A percentile compares a stretch with the other conserved stretches of the same genome.
phyloP scores from a whole-genome alignment of 2,113 vertebrate genomes.

The Xiphophorus maculatus region DNA sequence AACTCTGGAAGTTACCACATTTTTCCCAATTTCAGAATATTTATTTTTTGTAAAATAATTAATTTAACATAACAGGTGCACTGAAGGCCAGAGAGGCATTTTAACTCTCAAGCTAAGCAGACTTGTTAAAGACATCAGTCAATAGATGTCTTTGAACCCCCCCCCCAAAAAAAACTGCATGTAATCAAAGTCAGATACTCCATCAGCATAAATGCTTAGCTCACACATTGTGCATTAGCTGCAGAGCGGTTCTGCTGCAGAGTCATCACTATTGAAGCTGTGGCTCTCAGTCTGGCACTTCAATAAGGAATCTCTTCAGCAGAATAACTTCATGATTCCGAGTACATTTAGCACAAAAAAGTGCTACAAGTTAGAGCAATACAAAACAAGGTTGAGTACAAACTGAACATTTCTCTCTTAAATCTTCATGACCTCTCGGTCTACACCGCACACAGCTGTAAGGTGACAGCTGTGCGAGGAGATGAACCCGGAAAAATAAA shows the following conservation, averaged over 20 bases:
- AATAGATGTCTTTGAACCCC: constrained; percentile 38
- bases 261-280: constrained; percentile 47
- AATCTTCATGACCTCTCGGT: too few species aligned
- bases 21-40: too few species aligned
- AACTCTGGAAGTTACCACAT: not conserved
- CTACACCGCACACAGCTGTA: not conserved
- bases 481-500: constrained; percentile 52
- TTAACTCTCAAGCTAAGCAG: constrained; percentile 19
- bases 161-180: constrained; percentile 10
- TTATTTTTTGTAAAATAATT: not conserved
- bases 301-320: not conserved
- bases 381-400: constrained; percentile 39
- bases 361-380: constrained; percentile 5
- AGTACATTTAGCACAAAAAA: constrained; percentile 21
- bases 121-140: constrained; percentile 45
- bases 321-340: constrained; percentile 17
- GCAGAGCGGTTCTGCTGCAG: constrained; percentile 26
- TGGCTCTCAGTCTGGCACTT: constrained; percentile 8
- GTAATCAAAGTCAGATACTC: constrained; percentile 45
- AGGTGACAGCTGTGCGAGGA: constrained; percentile 25
- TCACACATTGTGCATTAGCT: constrained; percentile 53
- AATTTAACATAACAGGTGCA: not conserved
- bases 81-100: constrained; percentile 1
- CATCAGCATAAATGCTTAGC: constrained; percentile 60
- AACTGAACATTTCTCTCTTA: not conserved